These are phyloP conservation scores for Cuculus canorus DNA, from an alignment of 2,797 vertebrate species.

Conservation along the genomic window DNA sequence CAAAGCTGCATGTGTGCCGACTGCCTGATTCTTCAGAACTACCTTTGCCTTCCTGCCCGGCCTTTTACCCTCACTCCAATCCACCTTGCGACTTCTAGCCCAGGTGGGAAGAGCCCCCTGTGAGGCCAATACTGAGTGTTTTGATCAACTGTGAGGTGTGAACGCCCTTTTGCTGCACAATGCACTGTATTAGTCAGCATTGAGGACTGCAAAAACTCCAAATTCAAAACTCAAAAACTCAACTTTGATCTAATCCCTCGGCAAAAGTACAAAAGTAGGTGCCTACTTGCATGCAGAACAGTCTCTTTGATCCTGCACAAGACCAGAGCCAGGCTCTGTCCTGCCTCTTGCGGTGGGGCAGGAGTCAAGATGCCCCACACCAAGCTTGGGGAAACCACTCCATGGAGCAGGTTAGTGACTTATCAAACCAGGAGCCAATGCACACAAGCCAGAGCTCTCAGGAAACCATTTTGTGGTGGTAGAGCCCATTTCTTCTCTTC, in stretches of 20 bases:
- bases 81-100: neutral
- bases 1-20: neutral
- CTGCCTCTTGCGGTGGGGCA: neutral
- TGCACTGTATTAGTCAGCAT: fast-evolving
- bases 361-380: fast-evolving
- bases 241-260: neutral
- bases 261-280: neutral
- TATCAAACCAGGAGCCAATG: neutral
- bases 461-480: neutral
- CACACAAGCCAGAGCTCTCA: neutral
- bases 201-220: neutral
- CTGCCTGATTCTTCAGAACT: fast-evolving
- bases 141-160: neutral
- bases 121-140: fast-evolving
- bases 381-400: neutral
- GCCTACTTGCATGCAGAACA: fast-evolving
- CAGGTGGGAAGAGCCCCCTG: neutral
- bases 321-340: fast-evolving
- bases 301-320: neutral
- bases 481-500: neutral
- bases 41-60: neutral
- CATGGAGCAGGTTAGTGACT: fast-evolving
- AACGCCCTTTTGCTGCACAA: neutral
- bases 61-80: neutral
- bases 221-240: too few species aligned